These are phyloP conservation scores for Hydraecia micacea DNA, from an alignment of 2,888 invertebrate species.

Conservation along the genomic window DNA sequence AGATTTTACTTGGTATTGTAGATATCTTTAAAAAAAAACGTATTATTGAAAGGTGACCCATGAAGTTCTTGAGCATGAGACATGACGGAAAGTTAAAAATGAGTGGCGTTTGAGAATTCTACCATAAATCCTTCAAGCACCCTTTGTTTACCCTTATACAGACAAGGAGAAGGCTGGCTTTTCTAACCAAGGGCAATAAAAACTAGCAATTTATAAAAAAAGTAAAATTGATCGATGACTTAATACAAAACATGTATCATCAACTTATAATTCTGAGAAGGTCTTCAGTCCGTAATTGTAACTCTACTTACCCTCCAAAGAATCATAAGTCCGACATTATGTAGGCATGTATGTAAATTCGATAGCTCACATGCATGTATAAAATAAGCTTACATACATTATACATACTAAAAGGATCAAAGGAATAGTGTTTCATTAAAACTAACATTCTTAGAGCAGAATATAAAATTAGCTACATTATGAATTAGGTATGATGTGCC, in stretches of 20 bases:
- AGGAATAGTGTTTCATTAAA: constrained; percentile 14
- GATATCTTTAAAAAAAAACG: neutral
- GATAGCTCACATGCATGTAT: constrained; percentile 43
- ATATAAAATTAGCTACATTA: neutral
- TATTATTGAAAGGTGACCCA: neutral
- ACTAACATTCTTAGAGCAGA: neutral
- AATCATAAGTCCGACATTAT: constrained; percentile 53
- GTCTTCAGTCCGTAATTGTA: constrained; percentile 55
- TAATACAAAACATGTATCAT: constrained; percentile 47
- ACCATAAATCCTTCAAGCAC: neutral
- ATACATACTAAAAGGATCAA: constrained; percentile 29
- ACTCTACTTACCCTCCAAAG: constrained; percentile 58
- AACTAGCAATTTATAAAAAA: neutral
- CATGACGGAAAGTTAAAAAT: neutral
- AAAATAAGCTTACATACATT: constrained; percentile 29
- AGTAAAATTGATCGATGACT: constrained; percentile 53
- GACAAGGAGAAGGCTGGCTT: neutral
- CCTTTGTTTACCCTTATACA: neutral
- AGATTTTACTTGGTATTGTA: neutral
- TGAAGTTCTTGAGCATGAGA: neutral
- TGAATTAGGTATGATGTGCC: constrained; percentile 3
- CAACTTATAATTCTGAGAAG: constrained; percentile 43
- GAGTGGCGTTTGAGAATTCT: neutral
- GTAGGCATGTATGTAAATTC: constrained; percentile 61
- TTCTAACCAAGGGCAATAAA: neutral